Evolutionary conservation across 2,797 vertebrate genomes (phyloP).

Genomic region (Ambastaia sidthimunki): DNA sequence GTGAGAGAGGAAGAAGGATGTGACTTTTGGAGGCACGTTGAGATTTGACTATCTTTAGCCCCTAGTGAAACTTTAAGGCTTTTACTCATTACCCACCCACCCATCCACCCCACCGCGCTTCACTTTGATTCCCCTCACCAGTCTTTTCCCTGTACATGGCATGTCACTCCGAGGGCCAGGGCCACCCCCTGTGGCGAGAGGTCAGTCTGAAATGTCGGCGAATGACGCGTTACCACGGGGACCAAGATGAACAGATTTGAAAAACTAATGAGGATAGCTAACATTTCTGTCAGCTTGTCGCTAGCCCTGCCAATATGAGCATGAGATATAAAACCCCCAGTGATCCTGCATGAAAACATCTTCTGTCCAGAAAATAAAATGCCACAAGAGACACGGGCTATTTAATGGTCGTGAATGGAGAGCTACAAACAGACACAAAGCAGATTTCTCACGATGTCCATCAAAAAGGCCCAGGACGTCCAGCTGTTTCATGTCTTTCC

Average conservation of each 20-base stretch:
- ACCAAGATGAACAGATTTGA: slow-evolving; percentile 56
- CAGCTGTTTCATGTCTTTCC: slow-evolving; percentile 57
- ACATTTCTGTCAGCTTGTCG: slow-evolving; percentile 56
- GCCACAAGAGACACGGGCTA: slow-evolving; percentile 7
- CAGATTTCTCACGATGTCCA: slow-evolving; percentile 40
- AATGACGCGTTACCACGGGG: slow-evolving; percentile 60
- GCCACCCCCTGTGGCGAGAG: slow-evolving; percentile 58
- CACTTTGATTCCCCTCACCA: slow-evolving; percentile 47
- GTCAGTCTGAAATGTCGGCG: slow-evolving; percentile 73
- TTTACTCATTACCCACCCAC: slow-evolving; percentile 56
- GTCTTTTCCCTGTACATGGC: slow-evolving; percentile 16
- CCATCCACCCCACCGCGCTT: not conserved
- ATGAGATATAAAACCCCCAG: slow-evolving; percentile 38
- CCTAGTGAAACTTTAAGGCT: slow-evolving; percentile 53
- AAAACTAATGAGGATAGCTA: slow-evolving; percentile 63
- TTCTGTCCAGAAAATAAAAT: slow-evolving; percentile 50
- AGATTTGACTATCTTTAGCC: slow-evolving; percentile 63
- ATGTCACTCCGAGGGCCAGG: slow-evolving; percentile 55
- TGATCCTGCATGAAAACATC: slow-evolving; percentile 46
- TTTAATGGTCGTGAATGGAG: slow-evolving; percentile 47
- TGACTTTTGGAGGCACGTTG: slow-evolving; percentile 1
- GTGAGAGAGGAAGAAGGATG: not conserved
- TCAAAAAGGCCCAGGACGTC: slow-evolving; percentile 53
- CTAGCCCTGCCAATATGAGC: slow-evolving; percentile 25
- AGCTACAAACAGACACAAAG: slow-evolving; percentile 18